Evolutionary conservation across 2,888 invertebrate species (phyloP).

Genomic region (Cyclophora albipunctata): DNA sequence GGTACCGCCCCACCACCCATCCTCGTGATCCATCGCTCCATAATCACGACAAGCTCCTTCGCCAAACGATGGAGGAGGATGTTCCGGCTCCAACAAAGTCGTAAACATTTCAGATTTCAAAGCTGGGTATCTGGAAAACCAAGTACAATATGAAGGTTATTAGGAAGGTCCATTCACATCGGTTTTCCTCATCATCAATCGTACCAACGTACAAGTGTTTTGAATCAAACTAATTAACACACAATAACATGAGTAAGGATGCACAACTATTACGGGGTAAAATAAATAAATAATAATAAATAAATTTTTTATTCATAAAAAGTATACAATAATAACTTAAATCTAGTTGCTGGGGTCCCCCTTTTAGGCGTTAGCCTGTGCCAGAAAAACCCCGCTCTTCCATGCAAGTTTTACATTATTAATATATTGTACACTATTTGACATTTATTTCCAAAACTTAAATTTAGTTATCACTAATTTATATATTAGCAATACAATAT

Average conservation of each 20-base stretch:
- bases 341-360: too few species aligned
- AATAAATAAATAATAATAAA: too few species aligned
- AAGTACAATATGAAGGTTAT: background rate
- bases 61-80: constrained; percentile 79
- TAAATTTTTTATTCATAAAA: too few species aligned
- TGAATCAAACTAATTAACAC: constrained; percentile 6
- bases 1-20: constrained; percentile 90
- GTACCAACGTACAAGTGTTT: background rate
- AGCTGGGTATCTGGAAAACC: constrained; percentile 76
- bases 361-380: too few species aligned
- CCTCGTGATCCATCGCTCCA: constrained; percentile 63
- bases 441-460: too few species aligned
- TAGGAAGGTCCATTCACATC: background rate
- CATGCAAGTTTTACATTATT: too few species aligned
- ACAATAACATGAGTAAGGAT: constrained; percentile 8
- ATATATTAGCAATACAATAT: too few species aligned
- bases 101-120: constrained; percentile 89
- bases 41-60: constrained; percentile 73
- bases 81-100: constrained; percentile 79
- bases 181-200: constrained; percentile 2
- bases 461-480: too few species aligned
- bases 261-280: constrained; percentile 16
- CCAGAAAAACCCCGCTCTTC: too few species aligned
- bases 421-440: too few species aligned
- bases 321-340: too few species aligned